A percentile compares a stretch with the other conserved stretches of the same genome.
Conservation (phyloP, 2,113 vertebrate genomes). For the Strigops habroptila region DNA sequence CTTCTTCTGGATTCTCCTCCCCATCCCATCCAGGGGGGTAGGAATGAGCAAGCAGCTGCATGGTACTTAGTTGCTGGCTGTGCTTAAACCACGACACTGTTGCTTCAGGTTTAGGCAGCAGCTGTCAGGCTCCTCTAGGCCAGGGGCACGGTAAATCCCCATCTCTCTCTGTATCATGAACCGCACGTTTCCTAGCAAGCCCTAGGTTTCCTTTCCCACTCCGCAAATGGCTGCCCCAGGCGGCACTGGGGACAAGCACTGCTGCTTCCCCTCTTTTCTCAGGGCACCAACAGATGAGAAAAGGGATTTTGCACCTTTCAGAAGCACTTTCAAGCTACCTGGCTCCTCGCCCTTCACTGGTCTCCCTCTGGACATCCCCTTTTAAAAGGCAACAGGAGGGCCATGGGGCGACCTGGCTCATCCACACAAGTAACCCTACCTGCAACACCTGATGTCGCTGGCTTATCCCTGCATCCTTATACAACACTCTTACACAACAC, state of each 20-base stretch:
- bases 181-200: rapidly evolving
- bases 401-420: background rate
- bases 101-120: background rate
- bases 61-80: background rate
- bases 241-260: background rate
- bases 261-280: background rate
- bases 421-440: background rate
- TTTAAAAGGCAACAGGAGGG: background rate
- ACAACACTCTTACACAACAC: background rate
- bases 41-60: background rate
- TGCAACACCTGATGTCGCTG: background rate
- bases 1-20: background rate
- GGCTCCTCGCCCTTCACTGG: background rate
- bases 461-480: background rate
- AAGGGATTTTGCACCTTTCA: background rate
- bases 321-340: background rate
- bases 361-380: background rate
- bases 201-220: background rate
- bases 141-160: background rate
- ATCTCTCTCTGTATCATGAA: background rate
- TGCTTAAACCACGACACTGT: background rate
- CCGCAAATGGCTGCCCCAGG: background rate
- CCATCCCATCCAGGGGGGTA: background rate
- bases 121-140: background rate
- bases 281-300: background rate